Base-by-base conservation (phyloP, 92 coral and sea anemone species). In the Phenganax subtilis region DNA sequence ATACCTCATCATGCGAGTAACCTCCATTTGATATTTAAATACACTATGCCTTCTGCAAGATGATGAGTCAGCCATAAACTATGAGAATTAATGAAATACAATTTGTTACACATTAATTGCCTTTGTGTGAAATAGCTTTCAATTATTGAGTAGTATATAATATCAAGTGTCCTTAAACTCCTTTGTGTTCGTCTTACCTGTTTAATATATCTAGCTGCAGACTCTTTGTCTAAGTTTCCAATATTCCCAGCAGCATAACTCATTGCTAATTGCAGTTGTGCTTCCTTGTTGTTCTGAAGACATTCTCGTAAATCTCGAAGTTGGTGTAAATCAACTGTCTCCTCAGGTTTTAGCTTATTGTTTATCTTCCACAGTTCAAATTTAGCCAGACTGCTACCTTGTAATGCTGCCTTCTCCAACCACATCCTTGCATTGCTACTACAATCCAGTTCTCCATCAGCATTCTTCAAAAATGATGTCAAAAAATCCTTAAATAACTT, bases 1-100 rank as follows among this genome's bases (percentile, higher is more conserved):
- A 47, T 90, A 96, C 99, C 99, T 92, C 99, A 96, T 96, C 20
- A 94, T 90, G 72, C 92, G 90, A 71, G 92, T 94, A 6, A 94
- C 90, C 84, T 94, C 97, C 72, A 90, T 87, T 87, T 94, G 98
- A 77, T 92, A 92, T 51, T 85, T 85, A 77, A 94, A 94, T 53
- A 94, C 79, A 84, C 88, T 85, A 87, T 89, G 92, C 20, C 86
- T 85, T 68, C 89, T 89, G 64, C 85, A 79, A 30, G 96, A 83
- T 63, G 85, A 89, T 31, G 98, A 94, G 80, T 84, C 88, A 68
- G 93, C 78, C 70, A 92, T 87, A 81, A 94, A 92, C 98, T 94
- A 79, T 12, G 76, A 77, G 25, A 54, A 78, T 28, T n/a, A 52
- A n/a, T 2, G 17, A 65, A 31, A 14, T 0, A 75, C 11, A 72